A percentile compares a stretch with the other conserved stretches of the same genome.
Conservation (phyloP, 2,113 vertebrate genomes). For the Redunca redunca region DNA sequence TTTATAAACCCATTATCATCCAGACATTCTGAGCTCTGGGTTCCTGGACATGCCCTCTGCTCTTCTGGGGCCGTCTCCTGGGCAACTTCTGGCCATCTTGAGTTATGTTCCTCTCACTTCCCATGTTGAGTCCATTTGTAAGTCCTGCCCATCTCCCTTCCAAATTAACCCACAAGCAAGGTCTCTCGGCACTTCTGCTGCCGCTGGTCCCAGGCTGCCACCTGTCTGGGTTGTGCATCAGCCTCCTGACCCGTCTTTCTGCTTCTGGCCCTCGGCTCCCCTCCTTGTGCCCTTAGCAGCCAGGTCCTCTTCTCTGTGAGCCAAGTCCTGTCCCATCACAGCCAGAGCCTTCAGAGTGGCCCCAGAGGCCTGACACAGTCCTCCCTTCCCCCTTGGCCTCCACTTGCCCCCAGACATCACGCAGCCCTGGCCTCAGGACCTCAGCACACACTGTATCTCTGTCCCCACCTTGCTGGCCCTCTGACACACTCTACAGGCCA, state of each 20-base stretch:
- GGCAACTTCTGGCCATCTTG: neutral
- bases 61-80: neutral
- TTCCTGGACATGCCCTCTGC: neutral
- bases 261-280: neutral
- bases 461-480: neutral
- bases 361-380: accelerated
- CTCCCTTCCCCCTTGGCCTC: neutral
- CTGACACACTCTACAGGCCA: neutral
- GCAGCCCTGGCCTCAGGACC: neutral
- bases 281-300: neutral
- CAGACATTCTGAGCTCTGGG: neutral
- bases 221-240: neutral
- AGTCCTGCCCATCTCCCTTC: neutral
- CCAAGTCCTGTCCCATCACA: neutral
- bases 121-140: neutral
- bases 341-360: neutral
- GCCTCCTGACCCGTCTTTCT: neutral
- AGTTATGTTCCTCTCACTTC: neutral
- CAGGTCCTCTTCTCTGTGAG: neutral
- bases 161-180: too few species aligned
- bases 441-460: neutral
- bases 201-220: accelerated
- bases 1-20: accelerated
- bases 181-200: accelerated
- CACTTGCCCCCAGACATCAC: accelerated